A percentile compares a stretch with the other conserved stretches of the same genome.
These are phyloP conservation scores for Lacerta viridis DNA, from an alignment of 2,797 vertebrate genomes.

Conservation along the genomic window DNA sequence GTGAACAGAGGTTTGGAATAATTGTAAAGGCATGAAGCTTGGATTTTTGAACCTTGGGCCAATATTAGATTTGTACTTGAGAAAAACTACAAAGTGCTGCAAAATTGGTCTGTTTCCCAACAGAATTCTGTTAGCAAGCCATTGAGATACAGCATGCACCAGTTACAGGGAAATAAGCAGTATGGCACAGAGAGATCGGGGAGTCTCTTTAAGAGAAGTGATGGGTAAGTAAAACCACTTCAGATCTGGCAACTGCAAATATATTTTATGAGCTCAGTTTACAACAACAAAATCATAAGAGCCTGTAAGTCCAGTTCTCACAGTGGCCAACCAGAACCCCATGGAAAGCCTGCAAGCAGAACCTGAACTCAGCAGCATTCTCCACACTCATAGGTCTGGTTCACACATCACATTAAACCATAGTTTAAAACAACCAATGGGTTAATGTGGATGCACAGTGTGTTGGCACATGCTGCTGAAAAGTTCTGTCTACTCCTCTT, in stretches of 20 bases:
- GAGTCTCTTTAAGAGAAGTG: conserved; percentile 88
- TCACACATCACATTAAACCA: too few species aligned
- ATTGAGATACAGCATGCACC: conserved; percentile 86
- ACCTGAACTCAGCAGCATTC: too few species aligned
- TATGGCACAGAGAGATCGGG: conserved; percentile 85
- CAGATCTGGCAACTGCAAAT: not conserved
- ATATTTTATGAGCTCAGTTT: not conserved
- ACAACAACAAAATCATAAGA: not conserved
- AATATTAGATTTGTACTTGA: not conserved
- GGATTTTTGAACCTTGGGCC: not conserved
- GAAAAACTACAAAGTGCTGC: not conserved
- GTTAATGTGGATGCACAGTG: too few species aligned
- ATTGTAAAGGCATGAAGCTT: not conserved
- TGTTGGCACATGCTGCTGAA: too few species aligned
- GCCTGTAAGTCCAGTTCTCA: too few species aligned
- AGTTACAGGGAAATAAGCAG: conserved; percentile 88
- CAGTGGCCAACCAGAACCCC: too few species aligned
- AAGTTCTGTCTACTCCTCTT: too few species aligned
- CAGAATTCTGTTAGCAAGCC: conserved; percentile 85
- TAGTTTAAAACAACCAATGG: too few species aligned
- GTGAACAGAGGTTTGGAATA: conserved; percentile 1
- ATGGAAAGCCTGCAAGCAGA: too few species aligned
- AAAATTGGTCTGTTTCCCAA: conserved; percentile 1
- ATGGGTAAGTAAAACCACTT: conserved; percentile 78
- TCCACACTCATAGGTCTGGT: too few species aligned